phyloP scores from a whole-genome alignment of 2,113 vertebrate genomes.

The Ginglymostoma cirratum region DNA sequence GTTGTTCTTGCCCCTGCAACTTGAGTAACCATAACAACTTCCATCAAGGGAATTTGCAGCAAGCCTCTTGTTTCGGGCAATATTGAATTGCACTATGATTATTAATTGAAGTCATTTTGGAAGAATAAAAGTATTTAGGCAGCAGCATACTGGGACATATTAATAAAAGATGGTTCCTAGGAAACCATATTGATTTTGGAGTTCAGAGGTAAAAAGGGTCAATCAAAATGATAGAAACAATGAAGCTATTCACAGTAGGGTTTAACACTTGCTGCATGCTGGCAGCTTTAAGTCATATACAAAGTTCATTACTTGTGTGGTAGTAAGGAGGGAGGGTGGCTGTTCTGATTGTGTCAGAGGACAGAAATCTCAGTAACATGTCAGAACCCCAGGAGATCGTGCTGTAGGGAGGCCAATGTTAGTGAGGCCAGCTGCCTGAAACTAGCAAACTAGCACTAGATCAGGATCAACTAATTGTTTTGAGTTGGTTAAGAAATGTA shows the following conservation, averaged over 20 bases:
- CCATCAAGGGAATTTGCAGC: conserved; percentile 93
- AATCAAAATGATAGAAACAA: conserved; percentile 66
- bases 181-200: conserved; percentile 67
- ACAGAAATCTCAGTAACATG: conserved; percentile 50
- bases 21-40: conserved; percentile 98
- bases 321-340: conserved; percentile 39
- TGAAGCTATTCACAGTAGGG: conserved; percentile 61
- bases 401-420: conserved; percentile 48
- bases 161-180: conserved; percentile 66
- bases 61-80: conserved; percentile 89
- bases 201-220: conserved; percentile 65
- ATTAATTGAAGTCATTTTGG: conserved; percentile 93
- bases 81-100: conserved; percentile 95
- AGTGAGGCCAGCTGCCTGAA: conserved; percentile 58
- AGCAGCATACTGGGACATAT: conserved; percentile 64
- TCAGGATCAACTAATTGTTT: conserved; percentile 55
- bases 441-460: conserved; percentile 46
- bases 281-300: conserved; percentile 59
- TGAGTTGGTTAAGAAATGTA: conserved; percentile 57
- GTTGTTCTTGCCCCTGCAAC: conserved; percentile 83
- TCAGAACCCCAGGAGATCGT: conserved; percentile 51
- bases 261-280: conserved; percentile 54
- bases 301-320: conserved; percentile 65
- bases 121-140: conserved; percentile 71
- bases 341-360: conserved; percentile 45